Conservation (phyloP, 2,797 vertebrate species). For the Tragopan temminckii region DNA sequence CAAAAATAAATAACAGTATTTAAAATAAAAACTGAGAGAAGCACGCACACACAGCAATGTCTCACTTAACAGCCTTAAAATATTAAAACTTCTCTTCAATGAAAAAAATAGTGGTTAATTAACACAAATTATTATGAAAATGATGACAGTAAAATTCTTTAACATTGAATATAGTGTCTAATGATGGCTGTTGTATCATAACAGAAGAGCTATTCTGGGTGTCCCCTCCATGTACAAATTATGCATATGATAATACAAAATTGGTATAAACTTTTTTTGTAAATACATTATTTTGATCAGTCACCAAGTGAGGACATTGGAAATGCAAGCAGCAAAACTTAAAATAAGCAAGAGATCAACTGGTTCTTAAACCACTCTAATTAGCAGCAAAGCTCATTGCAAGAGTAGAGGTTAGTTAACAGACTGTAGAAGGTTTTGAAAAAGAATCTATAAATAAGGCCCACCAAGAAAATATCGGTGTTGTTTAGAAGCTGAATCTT, state of each 20-base stretch:
- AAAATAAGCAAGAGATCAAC: neutral
- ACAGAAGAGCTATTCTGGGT: neutral
- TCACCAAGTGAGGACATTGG: neutral
- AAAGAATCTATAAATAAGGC: neutral
- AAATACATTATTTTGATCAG: neutral
- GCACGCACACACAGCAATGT: neutral
- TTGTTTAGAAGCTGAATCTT: neutral
- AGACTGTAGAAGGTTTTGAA: neutral
- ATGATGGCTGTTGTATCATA: neutral
- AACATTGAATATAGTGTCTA: neutral
- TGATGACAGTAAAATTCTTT: neutral
- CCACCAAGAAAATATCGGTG: neutral
- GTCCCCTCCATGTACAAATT: too few relatives aligned
- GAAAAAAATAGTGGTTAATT: neutral
- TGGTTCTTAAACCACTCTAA: neutral
- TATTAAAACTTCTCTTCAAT: neutral
- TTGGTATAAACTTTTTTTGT: neutral
- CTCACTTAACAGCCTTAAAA: neutral
- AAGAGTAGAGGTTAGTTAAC: neutral
- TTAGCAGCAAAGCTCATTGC: neutral
- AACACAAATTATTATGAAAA: neutral
- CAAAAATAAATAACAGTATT: neutral
- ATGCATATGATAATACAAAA: neutral
- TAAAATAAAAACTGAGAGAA: neutral
- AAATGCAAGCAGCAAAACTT: neutral